Base-by-base conservation (phyloP, 2,888 invertebrate species). In the Spicauda simplicius region DNA sequence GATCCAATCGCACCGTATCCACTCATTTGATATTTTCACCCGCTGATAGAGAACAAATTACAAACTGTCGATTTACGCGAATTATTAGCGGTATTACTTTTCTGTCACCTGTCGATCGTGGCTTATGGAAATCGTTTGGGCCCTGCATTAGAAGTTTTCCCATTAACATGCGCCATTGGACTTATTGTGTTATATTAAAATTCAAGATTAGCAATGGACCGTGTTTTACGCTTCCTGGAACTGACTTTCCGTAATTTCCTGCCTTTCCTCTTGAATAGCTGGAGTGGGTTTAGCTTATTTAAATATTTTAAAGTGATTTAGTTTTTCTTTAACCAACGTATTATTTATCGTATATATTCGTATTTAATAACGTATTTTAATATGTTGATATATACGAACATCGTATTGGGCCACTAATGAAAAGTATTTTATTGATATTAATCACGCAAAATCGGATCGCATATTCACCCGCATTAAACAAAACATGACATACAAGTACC, bases 11-110 rank as follows among this genome's bases (percentile, higher is more conserved):
- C 81, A 75, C 84, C 88, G 87, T 88, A 90, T 90, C 90, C 89
- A 91, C 92, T 91, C 90, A 91, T 91, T 91, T 87, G 90, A 90
- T 90, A 91, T 91, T 92, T 91, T 86, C 89, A 84, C 87, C 86
- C 81, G 80, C 70, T 83, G 82, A 84, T 85, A 86, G 87, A 86
- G 87, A 91, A 90, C 91, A 91, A 93, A 93, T 92, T 91, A 92
- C 90, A 88, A 92, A 87, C 85, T 89, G 88, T 88, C 88, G 84
- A 75, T 77, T 78, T 76, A 70, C 77, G 76, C 74, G 73, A 80
- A 85, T 86, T 87, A 87, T 87, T 75, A 75, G 85, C 78, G 83
- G 84, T 85, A 83, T 86, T 91, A 91, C 90, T 90, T 88, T 82
- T 86, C 83, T 88, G 90, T 88, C 92, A 91, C 86, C 86, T 86